A percentile compares a stretch with the other conserved stretches of the same genome.
Conservation (phyloP, 2,888 invertebrate species). For the Tupiocoris notatus region DNA sequence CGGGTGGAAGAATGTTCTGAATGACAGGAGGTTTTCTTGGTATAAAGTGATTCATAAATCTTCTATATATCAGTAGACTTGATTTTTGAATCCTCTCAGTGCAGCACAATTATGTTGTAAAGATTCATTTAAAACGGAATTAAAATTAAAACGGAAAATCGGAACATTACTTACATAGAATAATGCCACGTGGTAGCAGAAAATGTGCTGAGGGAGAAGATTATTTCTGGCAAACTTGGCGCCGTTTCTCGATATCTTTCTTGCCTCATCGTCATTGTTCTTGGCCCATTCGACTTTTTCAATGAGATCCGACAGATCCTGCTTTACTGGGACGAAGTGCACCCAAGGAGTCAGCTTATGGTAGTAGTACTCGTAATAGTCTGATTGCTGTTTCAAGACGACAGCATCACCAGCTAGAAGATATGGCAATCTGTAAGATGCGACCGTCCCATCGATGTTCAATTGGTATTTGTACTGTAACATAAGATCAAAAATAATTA, state of each 20-base stretch:
- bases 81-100: too few species aligned
- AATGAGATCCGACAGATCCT: conserved; percentile 76
- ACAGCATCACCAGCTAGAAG: conserved; percentile 83
- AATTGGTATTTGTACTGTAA: conserved; percentile 89
- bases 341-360: conserved; percentile 67
- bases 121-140: too few species aligned
- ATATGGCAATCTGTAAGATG: conserved; percentile 91
- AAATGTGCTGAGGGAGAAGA: conserved; percentile 77
- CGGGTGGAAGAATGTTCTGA: too few species aligned
- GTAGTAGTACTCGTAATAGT: conserved; percentile 95
- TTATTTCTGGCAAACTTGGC: conserved; percentile 71
- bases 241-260: conserved; percentile 66
- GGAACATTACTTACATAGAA: conserved; percentile 63
- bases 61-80: too few species aligned
- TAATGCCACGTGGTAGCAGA: conserved; percentile 80
- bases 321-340: conserved; percentile 81
- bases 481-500: neutral
- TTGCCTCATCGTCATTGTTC: conserved; percentile 67
- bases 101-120: too few species aligned
- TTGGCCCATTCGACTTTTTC: conserved; percentile 77
- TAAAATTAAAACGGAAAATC: too few species aligned
- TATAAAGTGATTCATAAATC: too few species aligned
- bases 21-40: too few species aligned
- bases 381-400: conserved; percentile 88
- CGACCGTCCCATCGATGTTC: conserved; percentile 93